Percentiles rank a stretch among this genome's conserved stretches.
phyloP scores from a whole-genome alignment of 2,113 vertebrate genomes.

The Mus spicilegus region DNA sequence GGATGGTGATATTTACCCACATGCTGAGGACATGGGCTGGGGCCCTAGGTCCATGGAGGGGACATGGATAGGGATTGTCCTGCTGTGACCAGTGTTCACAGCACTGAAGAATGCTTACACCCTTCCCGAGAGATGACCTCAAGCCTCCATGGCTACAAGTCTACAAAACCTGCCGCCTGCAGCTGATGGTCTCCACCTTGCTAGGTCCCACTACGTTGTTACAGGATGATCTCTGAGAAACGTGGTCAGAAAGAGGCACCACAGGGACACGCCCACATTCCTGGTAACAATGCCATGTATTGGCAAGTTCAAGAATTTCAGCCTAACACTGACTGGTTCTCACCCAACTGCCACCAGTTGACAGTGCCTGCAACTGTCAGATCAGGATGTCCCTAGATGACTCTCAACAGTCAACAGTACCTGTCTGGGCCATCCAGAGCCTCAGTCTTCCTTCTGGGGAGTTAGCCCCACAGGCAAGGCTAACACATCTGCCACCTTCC shows the following conservation, averaged over 20 bases:
- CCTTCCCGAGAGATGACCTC: neutral
- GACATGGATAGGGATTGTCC: neutral
- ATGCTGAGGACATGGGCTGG: accelerated
- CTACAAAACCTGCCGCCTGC: accelerated
- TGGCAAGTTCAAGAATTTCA: too few relatives aligned
- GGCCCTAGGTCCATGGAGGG: accelerated
- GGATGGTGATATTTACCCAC: too few relatives aligned
- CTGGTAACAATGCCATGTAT: neutral
- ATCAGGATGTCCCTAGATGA: accelerated
- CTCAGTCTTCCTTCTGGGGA: neutral
- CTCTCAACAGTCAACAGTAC: neutral
- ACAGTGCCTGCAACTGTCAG: accelerated
- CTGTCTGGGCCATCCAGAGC: neutral
- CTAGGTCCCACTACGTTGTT: neutral
- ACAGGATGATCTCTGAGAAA: neutral
- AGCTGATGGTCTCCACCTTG: neutral
- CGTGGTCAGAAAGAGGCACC: neutral
- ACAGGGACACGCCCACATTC: neutral
- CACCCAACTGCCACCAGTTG: accelerated
- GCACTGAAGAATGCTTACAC: accelerated
- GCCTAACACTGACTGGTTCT: neutral
- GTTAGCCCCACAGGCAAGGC: neutral
- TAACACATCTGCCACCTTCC: accelerated
- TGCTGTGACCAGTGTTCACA: accelerated
- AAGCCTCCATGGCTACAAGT: neutral